phyloP scores from a whole-genome alignment of 2,888 invertebrate genomes.

The Eurois occulta region DNA sequence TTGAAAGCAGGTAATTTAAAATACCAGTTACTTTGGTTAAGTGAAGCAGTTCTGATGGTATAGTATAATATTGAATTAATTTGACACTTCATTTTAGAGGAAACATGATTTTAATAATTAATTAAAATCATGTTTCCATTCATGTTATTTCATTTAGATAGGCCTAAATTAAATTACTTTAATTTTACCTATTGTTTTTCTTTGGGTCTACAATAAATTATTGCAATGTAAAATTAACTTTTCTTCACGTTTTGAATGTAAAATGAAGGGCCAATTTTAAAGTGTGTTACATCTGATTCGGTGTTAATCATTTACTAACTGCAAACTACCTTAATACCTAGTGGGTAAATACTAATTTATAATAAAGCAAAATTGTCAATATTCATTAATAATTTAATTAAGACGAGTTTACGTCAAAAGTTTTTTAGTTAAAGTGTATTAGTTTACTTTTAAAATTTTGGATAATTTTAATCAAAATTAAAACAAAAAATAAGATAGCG shows the following conservation, averaged over 20 bases:
- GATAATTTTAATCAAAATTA: background rate
- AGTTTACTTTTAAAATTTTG: background rate
- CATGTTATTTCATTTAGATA: no score
- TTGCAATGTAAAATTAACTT: background rate
- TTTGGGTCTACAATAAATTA: background rate
- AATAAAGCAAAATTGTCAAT: background rate
- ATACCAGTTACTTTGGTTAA: constrained; percentile 1
- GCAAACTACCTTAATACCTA: background rate
- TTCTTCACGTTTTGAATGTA: background rate
- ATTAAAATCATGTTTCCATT: no score
- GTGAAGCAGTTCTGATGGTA: background rate
- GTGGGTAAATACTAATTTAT: background rate
- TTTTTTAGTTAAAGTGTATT: background rate
- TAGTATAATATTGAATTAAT: background rate
- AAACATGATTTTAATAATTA: no score
- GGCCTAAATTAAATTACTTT: background rate
- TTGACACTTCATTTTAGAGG: background rate
- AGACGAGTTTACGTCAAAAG: background rate
- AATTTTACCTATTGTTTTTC: background rate
- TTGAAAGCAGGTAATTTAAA: constrained; percentile 19
- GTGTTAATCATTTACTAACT: constrained; percentile 6
- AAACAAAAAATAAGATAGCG: background rate
- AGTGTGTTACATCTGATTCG: background rate
- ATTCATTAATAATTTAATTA: background rate
- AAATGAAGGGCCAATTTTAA: background rate